These are phyloP conservation scores for Sylvilagus floridanus DNA, from an alignment of 2,797 vertebrate species.

Conservation along the genomic window DNA sequence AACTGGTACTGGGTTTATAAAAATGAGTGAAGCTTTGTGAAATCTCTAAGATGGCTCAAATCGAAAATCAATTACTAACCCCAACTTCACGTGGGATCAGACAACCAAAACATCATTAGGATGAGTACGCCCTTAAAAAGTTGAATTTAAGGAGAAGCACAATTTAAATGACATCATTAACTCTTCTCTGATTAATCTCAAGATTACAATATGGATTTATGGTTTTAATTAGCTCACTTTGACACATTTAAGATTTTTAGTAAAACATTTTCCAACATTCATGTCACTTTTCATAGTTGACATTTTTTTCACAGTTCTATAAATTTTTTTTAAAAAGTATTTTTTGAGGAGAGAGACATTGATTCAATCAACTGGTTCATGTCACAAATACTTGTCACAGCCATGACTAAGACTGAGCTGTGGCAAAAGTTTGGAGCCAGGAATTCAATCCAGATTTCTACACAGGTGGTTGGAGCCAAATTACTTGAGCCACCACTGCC, in stretches of 20 bases:
- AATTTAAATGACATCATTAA: neutral
- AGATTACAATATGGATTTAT: neutral
- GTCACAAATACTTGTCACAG: too few species aligned
- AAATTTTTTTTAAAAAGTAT: neutral
- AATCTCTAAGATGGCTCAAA: neutral
- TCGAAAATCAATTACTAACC: neutral
- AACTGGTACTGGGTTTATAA: neutral
- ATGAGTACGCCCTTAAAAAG: neutral
- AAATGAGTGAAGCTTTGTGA: neutral
- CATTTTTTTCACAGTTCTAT: slow-evolving; percentile 20
- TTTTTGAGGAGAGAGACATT: too few species aligned
- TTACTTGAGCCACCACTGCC: too few species aligned
- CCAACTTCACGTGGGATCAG: neutral
- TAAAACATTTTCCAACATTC: neutral
- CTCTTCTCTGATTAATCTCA: neutral
- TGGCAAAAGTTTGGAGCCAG: too few species aligned
- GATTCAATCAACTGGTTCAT: too few species aligned
- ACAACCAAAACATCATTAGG: neutral
- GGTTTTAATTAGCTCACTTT: neutral
- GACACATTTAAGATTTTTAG: neutral
- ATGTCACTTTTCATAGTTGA: neutral
- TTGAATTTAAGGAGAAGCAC: neutral
- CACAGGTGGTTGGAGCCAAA: too few species aligned
- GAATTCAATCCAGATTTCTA: too few species aligned
- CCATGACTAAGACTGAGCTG: too few species aligned